Conservation (phyloP, 2,113 vertebrate species). For the Megaleporinus macrocephalus region DNA sequence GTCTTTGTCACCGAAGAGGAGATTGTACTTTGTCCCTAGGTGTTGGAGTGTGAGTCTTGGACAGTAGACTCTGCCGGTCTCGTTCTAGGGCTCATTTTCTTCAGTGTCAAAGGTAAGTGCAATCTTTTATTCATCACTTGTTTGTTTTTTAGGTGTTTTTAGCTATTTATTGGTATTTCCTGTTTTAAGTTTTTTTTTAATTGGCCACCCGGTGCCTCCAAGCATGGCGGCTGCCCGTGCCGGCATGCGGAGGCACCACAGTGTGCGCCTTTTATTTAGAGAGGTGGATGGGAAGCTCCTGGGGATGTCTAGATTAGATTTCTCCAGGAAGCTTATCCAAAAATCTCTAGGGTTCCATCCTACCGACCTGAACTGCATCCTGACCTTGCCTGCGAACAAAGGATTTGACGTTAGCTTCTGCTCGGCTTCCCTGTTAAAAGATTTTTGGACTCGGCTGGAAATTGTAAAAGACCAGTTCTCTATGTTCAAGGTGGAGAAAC, state of each 20-base stretch:
- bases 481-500: slow-evolving; percentile 8
- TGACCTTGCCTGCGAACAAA: neutral
- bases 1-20: no score
- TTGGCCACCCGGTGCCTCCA: no score
- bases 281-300: neutral
- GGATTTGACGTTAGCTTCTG: neutral
- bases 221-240: neutral
- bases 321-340: slow-evolving; percentile 12
- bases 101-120: no score
- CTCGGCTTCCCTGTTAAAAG: neutral
- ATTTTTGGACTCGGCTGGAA: neutral
- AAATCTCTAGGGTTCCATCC: neutral
- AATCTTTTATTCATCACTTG: no score
- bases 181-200: neutral
- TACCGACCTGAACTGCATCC: neutral
- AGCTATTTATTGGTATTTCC: neutral
- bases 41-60: no score
- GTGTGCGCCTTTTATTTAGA: neutral
- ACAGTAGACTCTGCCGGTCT: no score
- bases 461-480: neutral
- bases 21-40: no score
- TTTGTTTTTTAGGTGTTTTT: neutral
- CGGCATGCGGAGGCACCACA: neutral
- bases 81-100: no score
- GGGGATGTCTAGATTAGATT: slow-evolving; percentile 1